phyloP scores from a whole-genome alignment of 2,797 vertebrate species.

The Parotocinclus haroldoi region DNA sequence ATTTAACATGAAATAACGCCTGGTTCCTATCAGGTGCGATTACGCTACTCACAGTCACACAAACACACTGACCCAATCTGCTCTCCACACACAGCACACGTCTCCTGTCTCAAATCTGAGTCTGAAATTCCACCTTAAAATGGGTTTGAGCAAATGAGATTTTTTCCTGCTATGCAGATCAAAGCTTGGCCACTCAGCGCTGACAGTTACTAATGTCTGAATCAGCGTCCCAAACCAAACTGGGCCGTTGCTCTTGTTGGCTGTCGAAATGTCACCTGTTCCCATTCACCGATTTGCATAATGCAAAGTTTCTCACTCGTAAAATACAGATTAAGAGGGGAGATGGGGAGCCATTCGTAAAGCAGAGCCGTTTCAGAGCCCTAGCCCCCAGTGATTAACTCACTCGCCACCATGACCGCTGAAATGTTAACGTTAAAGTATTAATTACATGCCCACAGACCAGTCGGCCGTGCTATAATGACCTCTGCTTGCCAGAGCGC shows the following conservation, averaged over 20 bases:
- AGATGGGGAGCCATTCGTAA: conserved; percentile 82
- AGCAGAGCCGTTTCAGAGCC: conserved; percentile 84
- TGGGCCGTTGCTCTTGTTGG: conserved; percentile 87
- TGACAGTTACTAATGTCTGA: conserved; percentile 99
- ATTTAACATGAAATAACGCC: too few relatives aligned
- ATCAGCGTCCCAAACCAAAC: conserved; percentile 90
- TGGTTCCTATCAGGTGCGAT: background rate
- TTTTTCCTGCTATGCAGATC: conserved; percentile 75
- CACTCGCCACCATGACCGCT: conserved; percentile 57
- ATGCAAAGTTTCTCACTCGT: conserved; percentile 99
- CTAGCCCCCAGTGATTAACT: conserved; percentile 84
- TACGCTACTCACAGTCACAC: background rate
- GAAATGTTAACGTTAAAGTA: conserved; percentile 53
- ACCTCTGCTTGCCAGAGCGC: conserved; percentile 43
- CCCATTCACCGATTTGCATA: conserved; percentile 99
- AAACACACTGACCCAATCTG: conserved; percentile 7
- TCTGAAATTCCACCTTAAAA: conserved; percentile 81
- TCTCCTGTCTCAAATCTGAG: background rate
- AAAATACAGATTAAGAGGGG: conserved; percentile 99
- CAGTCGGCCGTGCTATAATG: conserved; percentile 40
- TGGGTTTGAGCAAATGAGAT: conserved; percentile 59
- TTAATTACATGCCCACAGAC: conserved; percentile 56
- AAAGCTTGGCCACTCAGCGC: conserved; percentile 73
- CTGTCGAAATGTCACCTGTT: conserved; percentile 99
- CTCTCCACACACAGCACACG: conserved; percentile 1